Evolutionary conservation across 2,113 vertebrate genomes (phyloP).

Genomic region (Patagioenas fasciata): DNA sequence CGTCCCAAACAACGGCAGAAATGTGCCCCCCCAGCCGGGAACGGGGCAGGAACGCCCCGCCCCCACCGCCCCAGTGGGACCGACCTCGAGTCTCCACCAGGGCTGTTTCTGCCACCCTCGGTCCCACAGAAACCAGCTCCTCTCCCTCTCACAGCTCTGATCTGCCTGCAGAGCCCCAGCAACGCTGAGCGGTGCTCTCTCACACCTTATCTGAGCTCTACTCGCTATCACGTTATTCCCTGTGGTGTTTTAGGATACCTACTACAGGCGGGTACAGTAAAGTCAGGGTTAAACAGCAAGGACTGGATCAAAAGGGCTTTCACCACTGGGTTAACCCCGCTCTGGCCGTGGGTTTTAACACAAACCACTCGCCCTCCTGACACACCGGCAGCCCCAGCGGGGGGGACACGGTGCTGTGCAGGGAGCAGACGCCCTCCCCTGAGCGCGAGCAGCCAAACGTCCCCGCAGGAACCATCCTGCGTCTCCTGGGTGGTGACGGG

Average conservation of each 20-base stretch:
- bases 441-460: not conserved
- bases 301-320: not conserved
- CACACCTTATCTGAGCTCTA: too few relatives aligned
- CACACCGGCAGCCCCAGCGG: not conserved
- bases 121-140: not conserved
- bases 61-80: fast-evolving
- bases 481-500: not conserved
- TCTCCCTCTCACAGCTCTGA: not conserved
- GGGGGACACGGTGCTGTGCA: too few relatives aligned
- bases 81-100: fast-evolving
- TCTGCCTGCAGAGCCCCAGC: too few relatives aligned
- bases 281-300: not conserved
- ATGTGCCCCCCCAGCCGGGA: fast-evolving
- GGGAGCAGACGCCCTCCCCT: too few relatives aligned
- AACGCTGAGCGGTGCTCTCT: too few relatives aligned
- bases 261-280: too few relatives aligned
- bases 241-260: too few relatives aligned
- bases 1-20: fast-evolving
- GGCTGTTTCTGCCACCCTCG: not conserved
- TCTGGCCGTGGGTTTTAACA: too few relatives aligned
- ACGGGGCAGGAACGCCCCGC: fast-evolving
- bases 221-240: fast-evolving
- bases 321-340: not conserved
- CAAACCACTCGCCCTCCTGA: too few relatives aligned
- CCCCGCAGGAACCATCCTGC: not conserved